A percentile compares a stretch with the other conserved stretches of the same genome.
phyloP scores from a whole-genome alignment of 2,888 invertebrate species.

The Pandemis corylana region DNA sequence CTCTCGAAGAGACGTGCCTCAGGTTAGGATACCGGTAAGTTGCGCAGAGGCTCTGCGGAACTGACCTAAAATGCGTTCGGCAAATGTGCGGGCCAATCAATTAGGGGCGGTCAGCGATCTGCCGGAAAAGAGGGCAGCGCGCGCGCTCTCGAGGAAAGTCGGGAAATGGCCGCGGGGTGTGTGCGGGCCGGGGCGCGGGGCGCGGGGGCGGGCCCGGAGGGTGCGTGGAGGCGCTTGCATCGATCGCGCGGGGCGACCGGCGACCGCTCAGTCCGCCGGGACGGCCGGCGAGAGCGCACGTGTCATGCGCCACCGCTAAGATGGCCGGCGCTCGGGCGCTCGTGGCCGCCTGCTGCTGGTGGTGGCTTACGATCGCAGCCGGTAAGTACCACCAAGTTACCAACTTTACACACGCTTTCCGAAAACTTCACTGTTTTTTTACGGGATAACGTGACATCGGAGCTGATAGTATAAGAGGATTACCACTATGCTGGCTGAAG shows the following conservation, averaged over 20 bases:
- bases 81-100: constrained; percentile 81
- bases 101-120: constrained; percentile 84
- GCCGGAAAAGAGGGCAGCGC: constrained; percentile 84
- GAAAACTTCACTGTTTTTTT: neutral
- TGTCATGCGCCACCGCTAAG: constrained; percentile 82
- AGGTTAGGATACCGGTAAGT: constrained; percentile 30
- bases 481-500: constrained; percentile 33
- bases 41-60: constrained; percentile 72
- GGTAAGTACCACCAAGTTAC: constrained; percentile 69
- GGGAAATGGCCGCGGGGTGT: constrained; percentile 76
- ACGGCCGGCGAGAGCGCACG: constrained; percentile 84
- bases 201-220: constrained; percentile 71
- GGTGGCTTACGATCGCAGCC: constrained; percentile 83
- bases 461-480: constrained; percentile 36
- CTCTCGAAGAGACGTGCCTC: neutral
- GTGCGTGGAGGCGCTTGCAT: constrained; percentile 78
- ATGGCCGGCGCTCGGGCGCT: constrained; percentile 86
- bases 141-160: constrained; percentile 84
- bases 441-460: constrained; percentile 4
- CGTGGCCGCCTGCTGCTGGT: constrained; percentile 83
- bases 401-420: neutral
- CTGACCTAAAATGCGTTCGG: constrained; percentile 82
- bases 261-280: constrained; percentile 78
- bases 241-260: constrained; percentile 60
- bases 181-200: constrained; percentile 59